Evolutionary conservation across 1,140 invertebrate genomes (phyloP).

Genomic region (Apis dorsata): DNA sequence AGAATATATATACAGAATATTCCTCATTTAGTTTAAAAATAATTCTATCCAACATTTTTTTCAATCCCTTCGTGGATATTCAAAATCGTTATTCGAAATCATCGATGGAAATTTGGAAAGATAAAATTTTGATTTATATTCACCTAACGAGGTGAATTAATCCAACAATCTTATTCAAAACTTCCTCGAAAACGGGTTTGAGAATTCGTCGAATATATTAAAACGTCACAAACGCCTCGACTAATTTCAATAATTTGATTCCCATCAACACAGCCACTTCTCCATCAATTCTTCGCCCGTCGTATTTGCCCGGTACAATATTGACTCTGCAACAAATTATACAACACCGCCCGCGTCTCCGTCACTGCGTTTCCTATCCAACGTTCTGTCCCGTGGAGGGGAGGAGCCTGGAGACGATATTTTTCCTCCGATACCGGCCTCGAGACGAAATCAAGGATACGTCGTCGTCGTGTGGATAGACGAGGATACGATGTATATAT

Average conservation of each 20-base stretch:
- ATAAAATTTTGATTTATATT: no score
- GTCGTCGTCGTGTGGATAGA: conserved; percentile 5
- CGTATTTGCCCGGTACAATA: conserved; percentile 15
- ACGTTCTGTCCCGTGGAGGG: conserved; percentile 8
- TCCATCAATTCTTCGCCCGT: conserved; percentile 13
- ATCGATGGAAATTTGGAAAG: no score
- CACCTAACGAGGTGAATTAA: no score
- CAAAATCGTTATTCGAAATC: no score
- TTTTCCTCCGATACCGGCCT: conserved; percentile 30
- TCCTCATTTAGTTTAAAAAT: background rate
- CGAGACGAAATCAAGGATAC: conserved; percentile 47
- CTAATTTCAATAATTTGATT: background rate
- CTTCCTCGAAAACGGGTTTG: no score
- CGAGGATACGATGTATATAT: background rate
- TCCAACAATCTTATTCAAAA: no score
- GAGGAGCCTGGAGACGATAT: conserved; percentile 13
- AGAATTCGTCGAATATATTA: background rate
- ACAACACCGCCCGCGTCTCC: background rate
- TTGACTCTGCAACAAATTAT: conserved; percentile 25
- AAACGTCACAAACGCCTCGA: background rate
- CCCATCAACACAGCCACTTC: background rate
- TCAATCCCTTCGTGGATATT: no score
- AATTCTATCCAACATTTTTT: no score
- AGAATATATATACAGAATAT: background rate
- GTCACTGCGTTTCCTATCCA: conserved; percentile 21